phyloP scores from a whole-genome alignment of 1,140 invertebrate genomes.

The Elysia chlorotica region DNA sequence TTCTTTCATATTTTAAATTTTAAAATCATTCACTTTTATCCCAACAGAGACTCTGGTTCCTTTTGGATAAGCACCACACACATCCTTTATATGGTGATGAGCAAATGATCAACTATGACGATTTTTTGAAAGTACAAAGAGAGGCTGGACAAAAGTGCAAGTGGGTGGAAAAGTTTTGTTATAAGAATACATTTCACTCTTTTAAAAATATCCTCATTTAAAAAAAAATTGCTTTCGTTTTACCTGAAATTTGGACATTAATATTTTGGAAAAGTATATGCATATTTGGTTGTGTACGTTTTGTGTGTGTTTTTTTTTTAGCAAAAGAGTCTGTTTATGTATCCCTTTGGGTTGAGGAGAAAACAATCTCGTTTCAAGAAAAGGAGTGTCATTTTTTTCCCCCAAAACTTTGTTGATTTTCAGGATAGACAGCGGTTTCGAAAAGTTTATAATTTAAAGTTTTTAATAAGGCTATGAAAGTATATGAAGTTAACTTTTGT shows the following conservation, averaged over 20 bases:
- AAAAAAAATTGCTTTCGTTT: too few species aligned
- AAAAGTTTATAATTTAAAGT: not conserved
- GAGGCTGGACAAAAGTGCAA: conserved; percentile 74
- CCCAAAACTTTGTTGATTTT: not conserved
- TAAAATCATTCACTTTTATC: not conserved
- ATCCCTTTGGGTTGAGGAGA: too few species aligned
- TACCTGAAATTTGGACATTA: too few species aligned
- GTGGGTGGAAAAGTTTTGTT: conserved; percentile 57
- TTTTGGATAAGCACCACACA: conserved; percentile 81
- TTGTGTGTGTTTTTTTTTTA: too few species aligned
- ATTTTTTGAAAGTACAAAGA: conserved; percentile 76
- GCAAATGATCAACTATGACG: conserved; percentile 82
- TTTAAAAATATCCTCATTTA: too few species aligned
- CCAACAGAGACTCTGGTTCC: conserved; percentile 74
- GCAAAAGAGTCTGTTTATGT: too few species aligned
- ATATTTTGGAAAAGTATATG: too few species aligned
- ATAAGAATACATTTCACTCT: too few species aligned
- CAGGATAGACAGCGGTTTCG: not conserved
- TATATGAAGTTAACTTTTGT: too few species aligned
- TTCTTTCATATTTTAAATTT: too few species aligned
- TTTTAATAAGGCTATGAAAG: not conserved
- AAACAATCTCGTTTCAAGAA: too few species aligned
- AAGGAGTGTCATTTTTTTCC: not conserved
- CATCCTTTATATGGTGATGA: conserved; percentile 74
- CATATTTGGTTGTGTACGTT: too few species aligned